Evolutionary conservation across 2,113 vertebrate genomes (phyloP), one percentile per base, ranked within the genome.

Genomic region (Alligator sinensis): DNA sequence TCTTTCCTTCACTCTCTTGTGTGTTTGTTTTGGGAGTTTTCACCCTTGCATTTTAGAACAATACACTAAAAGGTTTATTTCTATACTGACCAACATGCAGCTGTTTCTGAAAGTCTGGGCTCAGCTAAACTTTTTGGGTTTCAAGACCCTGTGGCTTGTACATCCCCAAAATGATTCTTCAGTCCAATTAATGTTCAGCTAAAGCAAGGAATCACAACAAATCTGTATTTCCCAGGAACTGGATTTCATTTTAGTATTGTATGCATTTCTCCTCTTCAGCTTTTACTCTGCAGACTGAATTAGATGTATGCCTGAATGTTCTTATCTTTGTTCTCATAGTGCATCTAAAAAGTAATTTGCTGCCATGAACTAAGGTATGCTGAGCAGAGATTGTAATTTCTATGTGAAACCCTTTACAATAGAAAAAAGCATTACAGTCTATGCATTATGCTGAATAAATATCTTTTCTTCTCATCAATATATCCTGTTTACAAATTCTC

Each of bases 101-200:
- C 3, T 30, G 78, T 92, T 54, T 92, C 93, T 95, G 74, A 79
- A 93, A 80, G 55, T 86, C 75, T 97, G 90, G 57, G 84, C 27
- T 80, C 79, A 79, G 88, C 86, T 96, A 78, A 87, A 94, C 78
- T 95, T 96, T 90, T 75, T 74, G 90, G 60, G 80, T 94, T 96
- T 90, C 81, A 93, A 82, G 60, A 94, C 76, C 84, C 64, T 95
- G 92, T 90, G 89, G 80, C 96, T 96, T 97, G 68, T 55, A 62
- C 94, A 96, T 87, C 64, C 84, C 28, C 80, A 95, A 80, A 93
- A 92, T 92, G 68, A 79, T 93, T 96, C 86, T 97, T 95, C 77
- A 94, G 68, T 95, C 92, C 92, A 96, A 84, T 27, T 96, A 57
- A 80, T 97, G 91, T 96, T 97, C 91, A 96, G 88, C 86, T 93